A percentile compares a stretch with the other conserved stretches of the same genome.
phyloP scores from a whole-genome alignment of 1,140 invertebrate species.

The Linepithema humile region DNA sequence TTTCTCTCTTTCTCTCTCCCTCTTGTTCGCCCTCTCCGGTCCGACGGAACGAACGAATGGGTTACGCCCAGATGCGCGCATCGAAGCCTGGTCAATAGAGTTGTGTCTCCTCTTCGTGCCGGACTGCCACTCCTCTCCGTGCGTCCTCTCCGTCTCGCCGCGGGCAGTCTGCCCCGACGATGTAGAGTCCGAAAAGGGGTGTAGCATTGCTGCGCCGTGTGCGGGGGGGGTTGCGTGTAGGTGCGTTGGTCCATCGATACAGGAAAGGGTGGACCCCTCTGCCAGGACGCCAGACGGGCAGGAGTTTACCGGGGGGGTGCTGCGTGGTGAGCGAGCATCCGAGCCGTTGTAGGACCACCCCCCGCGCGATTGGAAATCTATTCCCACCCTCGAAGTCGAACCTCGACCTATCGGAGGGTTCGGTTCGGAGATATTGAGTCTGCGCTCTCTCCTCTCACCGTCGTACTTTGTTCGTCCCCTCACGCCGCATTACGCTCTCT shows the following conservation, averaged over 20 bases:
- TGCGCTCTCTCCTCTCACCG: slow-evolving; percentile 78
- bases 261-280: slow-evolving; percentile 76
- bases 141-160: slow-evolving; percentile 35
- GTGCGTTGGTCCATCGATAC: slow-evolving; percentile 82
- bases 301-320: slow-evolving; percentile 63
- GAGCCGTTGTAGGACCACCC: slow-evolving; percentile 78
- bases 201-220: slow-evolving; percentile 51
- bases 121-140: slow-evolving; percentile 69
- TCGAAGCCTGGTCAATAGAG: slow-evolving; percentile 85
- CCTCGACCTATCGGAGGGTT: slow-evolving; percentile 85
- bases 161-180: slow-evolving; percentile 61
- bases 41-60: slow-evolving; percentile 80
- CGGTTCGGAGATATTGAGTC: slow-evolving; percentile 84
- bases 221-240: slow-evolving; percentile 76
- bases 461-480: slow-evolving; percentile 55
- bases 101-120: slow-evolving; percentile 74
- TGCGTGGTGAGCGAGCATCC: slow-evolving; percentile 65
- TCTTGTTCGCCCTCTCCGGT: slow-evolving; percentile 69
- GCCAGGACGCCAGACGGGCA: slow-evolving; percentile 64
- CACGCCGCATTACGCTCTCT: slow-evolving; percentile 35
- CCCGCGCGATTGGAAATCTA: slow-evolving; percentile 85
- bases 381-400: slow-evolving; percentile 84
- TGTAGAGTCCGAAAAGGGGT: slow-evolving; percentile 67
- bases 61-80: slow-evolving; percentile 85
- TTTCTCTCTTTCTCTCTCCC: slow-evolving; percentile 67